These are phyloP conservation scores for Ciconia nigra DNA, from an alignment of 2,797 vertebrate genomes.

Conservation along the genomic window DNA sequence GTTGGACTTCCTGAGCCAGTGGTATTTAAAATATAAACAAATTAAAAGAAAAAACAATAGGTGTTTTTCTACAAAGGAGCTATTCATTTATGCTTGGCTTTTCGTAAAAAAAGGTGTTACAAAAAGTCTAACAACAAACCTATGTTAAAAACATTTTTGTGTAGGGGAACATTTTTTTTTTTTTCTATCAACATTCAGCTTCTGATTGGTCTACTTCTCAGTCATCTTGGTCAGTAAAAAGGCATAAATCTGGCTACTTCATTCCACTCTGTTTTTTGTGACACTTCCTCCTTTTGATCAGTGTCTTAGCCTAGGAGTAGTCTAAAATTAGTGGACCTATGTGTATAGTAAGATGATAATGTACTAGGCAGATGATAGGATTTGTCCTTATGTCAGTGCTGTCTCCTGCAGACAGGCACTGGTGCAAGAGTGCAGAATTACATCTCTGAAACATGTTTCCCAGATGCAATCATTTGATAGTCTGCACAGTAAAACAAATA, in stretches of 20 bases:
- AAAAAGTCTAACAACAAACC: neutral
- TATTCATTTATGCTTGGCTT: neutral
- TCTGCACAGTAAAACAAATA: neutral
- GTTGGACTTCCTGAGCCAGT: neutral
- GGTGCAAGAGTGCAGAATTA: neutral
- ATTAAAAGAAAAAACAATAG: neutral
- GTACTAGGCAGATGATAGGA: neutral
- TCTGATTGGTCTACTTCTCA: neutral
- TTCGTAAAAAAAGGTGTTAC: neutral
- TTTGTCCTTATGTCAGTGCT: neutral
- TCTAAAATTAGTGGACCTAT: neutral
- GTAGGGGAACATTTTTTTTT: neutral
- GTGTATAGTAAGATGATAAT: neutral
- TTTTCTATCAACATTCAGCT: neutral
- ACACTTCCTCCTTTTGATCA: neutral
- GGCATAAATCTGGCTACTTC: neutral
- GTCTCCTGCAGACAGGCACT: neutral
- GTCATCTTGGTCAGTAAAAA: neutral
- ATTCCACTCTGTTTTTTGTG: neutral
- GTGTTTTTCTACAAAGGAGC: neutral
- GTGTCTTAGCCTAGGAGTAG: neutral
- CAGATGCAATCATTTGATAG: neutral
- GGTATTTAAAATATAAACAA: constrained; percentile 47
- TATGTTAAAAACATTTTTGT: neutral
- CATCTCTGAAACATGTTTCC: neutral